Conservation (phyloP, 2,888 invertebrate genomes). For the Lordiphosa fenestrarum region DNA sequence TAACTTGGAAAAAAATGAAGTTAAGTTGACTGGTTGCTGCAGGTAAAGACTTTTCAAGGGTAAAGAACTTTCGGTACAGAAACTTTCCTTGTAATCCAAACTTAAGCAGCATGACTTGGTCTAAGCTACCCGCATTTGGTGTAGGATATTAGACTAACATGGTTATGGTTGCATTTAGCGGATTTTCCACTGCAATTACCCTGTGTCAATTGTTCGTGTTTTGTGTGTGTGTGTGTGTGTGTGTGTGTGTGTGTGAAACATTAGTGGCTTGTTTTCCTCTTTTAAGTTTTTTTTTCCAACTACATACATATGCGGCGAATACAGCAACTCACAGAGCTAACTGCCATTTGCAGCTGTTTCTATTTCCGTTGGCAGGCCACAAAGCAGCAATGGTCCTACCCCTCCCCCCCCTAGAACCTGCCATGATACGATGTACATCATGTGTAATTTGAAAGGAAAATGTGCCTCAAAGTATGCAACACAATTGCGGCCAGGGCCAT, state of each 20-base stretch:
- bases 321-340: constrained; percentile 24
- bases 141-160: constrained; percentile 32
- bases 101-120: background rate
- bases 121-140: constrained; percentile 13
- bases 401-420: constrained; percentile 3
- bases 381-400: constrained; percentile 32
- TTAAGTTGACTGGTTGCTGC: no score
- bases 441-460: constrained; percentile 65
- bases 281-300: constrained; percentile 29
- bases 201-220: constrained; percentile 57
- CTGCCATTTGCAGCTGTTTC: constrained; percentile 68
- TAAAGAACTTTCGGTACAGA: no score
- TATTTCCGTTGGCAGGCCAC: constrained; percentile 63
- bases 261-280: constrained; percentile 52
- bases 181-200: constrained; percentile 64
- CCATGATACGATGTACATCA: constrained; percentile 42
- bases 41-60: no score
- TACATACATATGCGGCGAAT: background rate
- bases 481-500: constrained; percentile 64
- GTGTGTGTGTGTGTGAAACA: constrained; percentile 40
- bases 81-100: no score
- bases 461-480: constrained; percentile 66
- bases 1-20: no score
- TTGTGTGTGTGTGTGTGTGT: constrained; percentile 7
- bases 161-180: constrained; percentile 51